Conservation (phyloP, 2,888 invertebrate species). For the Cetonia aurata region DNA sequence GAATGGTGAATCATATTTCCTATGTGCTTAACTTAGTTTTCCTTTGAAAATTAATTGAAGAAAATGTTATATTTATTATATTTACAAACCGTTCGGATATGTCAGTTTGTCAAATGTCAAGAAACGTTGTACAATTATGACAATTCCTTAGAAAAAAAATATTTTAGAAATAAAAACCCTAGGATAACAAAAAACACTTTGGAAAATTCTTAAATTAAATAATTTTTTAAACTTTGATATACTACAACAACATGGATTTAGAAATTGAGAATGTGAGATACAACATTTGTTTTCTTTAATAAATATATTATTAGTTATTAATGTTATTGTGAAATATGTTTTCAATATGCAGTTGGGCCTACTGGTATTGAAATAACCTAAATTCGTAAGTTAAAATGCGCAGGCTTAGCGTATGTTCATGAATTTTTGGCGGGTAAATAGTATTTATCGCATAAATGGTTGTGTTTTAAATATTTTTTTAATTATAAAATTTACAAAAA, state of each 20-base stretch:
- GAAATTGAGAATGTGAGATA: too few species aligned
- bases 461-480: constrained; percentile 1
- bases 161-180: constrained; percentile 26
- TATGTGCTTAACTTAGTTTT: constrained; percentile 4
- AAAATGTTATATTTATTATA: constrained; percentile 14
- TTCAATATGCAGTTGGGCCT: too few species aligned
- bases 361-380: neutral
- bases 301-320: too few species aligned
- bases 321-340: too few species aligned
- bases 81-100: constrained; percentile 40
- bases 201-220: too few species aligned
- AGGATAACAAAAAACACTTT: neutral
- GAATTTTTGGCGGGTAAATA: constrained; percentile 32
- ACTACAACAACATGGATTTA: too few species aligned
- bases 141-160: neutral
- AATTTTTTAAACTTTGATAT: too few species aligned
- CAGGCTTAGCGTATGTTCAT: constrained; percentile 18
- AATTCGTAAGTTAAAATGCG: constrained; percentile 10
- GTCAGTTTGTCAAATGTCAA: constrained; percentile 45
- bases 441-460: neutral
- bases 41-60: constrained; percentile 6
- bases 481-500: neutral
- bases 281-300: too few species aligned
- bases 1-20: constrained; percentile 22
- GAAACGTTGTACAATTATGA: constrained; percentile 19